phyloP scores from a whole-genome alignment of 2,888 invertebrate genomes.

The Caenorhabditis sp. region DNA sequence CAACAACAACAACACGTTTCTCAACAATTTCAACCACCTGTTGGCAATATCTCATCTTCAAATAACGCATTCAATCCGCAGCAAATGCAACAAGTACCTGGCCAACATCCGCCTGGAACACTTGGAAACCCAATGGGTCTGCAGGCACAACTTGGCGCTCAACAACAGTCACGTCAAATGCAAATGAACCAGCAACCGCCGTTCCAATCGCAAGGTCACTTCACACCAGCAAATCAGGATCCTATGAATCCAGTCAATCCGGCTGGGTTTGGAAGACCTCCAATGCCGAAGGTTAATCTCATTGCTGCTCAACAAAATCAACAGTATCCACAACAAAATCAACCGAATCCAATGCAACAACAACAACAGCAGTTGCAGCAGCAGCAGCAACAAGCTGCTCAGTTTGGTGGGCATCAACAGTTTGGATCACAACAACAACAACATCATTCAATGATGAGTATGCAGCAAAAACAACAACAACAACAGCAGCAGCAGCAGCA shows the following conservation, averaged over 20 bases:
- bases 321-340: slow-evolving; percentile 19
- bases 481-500: slow-evolving; percentile 19
- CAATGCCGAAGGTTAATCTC: not conserved
- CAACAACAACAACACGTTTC: too few relatives aligned
- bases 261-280: not conserved
- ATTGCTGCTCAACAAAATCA: slow-evolving; percentile 2
- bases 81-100: not conserved
- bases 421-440: slow-evolving; percentile 20
- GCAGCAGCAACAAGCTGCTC: slow-evolving; percentile 9
- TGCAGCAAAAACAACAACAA: slow-evolving; percentile 14
- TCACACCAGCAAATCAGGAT: not conserved
- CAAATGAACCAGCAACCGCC: not conserved
- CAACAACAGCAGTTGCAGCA: slow-evolving; percentile 13
- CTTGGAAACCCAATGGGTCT: not conserved
- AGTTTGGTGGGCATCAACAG: not conserved
- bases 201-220: not conserved
- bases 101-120: too few relatives aligned
- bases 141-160: not conserved
- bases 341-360: slow-evolving; percentile 11
- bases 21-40: slow-evolving; percentile 4
- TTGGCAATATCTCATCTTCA: not conserved
- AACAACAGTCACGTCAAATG: not conserved
- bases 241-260: not conserved
- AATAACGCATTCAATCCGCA: not conserved
- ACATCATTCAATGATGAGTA: slow-evolving; percentile 16